Percentiles rank a stretch among this genome's conserved stretches.
phyloP scores from a whole-genome alignment of 2,888 invertebrate species.

The Punctoribates punctum region DNA sequence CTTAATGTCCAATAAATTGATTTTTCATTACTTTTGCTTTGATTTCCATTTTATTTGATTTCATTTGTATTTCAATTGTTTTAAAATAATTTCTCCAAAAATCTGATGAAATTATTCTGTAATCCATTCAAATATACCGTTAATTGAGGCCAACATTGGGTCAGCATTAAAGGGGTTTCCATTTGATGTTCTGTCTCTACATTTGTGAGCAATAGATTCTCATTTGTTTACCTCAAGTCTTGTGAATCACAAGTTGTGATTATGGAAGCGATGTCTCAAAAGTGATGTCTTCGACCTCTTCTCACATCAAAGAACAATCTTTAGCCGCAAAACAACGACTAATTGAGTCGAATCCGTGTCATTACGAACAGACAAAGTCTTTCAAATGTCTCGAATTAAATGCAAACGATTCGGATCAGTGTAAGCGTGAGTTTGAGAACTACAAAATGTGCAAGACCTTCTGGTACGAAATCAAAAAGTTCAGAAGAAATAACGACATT shows the following conservation, averaged over 20 bases:
- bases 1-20: background rate
- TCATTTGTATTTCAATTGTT: background rate
- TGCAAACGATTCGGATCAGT: conserved; percentile 31
- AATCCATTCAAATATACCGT: too few relatives aligned
- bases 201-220: too few relatives aligned
- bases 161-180: too few relatives aligned
- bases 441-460: conserved; percentile 36
- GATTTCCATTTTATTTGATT: background rate
- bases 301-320: background rate
- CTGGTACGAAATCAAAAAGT: conserved; percentile 30
- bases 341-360: conserved; percentile 40
- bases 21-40: background rate
- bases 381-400: conserved; percentile 36
- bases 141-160: too few relatives aligned
- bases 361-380: conserved; percentile 27
- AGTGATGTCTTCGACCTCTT: background rate
- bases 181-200: too few relatives aligned
- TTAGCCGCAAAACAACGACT: conserved; percentile 34
- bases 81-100: too few relatives aligned
- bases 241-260: background rate
- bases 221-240: too few relatives aligned
- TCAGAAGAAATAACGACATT: conserved; percentile 16
- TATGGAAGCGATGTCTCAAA: background rate
- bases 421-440: conserved; percentile 34
- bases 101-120: too few relatives aligned